These are phyloP conservation scores for Schizaphis graminum DNA, from an alignment of 2,888 invertebrate genomes.

Conservation along the genomic window DNA sequence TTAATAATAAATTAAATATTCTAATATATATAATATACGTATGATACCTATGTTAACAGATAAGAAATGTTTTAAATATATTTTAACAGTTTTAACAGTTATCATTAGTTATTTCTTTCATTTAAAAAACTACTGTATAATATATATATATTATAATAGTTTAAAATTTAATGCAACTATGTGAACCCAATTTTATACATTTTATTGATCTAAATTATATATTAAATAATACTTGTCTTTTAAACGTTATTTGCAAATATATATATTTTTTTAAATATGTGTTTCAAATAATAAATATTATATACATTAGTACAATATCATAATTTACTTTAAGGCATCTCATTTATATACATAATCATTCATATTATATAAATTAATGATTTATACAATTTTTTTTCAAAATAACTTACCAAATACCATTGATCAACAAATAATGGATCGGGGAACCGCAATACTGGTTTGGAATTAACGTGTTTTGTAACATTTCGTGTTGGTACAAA, in stretches of 20 bases:
- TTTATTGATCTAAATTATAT: neutral
- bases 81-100: neutral
- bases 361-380: neutral
- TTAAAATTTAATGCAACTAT: too few relatives aligned
- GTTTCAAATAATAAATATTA: neutral
- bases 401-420: slow-evolving; percentile 93
- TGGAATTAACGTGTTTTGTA: neutral
- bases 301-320: neutral
- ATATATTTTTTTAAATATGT: neutral
- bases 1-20: neutral
- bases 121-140: neutral
- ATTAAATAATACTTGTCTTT: neutral
- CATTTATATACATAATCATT: too few relatives aligned
- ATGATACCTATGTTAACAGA: neutral
- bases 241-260: neutral
- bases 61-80: neutral
- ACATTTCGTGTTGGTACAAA: slow-evolving; percentile 9
- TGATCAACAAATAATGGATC: slow-evolving; percentile 96
- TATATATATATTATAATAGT: too few relatives aligned
- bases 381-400: neutral
- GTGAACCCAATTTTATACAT: neutral
- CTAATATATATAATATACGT: neutral
- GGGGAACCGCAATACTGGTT: slow-evolving; percentile 73
- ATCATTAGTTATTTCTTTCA: neutral
- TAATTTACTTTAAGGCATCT: neutral